Conservation (phyloP, 1,140 invertebrate genomes). For the Matsumurasca onukii region DNA sequence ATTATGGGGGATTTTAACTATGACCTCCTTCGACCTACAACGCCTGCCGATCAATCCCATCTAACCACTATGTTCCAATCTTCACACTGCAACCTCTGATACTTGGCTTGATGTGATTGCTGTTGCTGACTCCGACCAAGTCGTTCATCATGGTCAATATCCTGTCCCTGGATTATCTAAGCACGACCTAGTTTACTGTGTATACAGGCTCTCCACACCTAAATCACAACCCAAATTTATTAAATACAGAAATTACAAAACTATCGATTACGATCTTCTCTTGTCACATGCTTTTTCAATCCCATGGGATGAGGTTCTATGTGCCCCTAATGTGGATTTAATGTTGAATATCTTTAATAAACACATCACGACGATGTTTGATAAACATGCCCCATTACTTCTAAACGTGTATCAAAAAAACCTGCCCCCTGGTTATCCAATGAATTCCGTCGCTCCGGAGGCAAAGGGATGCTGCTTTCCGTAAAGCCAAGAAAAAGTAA, state of each 20-base stretch:
- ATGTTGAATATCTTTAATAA: no score
- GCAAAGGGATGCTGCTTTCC: no score
- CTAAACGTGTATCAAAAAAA: no score
- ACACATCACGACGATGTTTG: no score
- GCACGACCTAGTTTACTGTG: conserved; percentile 24
- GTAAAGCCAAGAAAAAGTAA: no score
- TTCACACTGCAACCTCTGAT: conserved; percentile 20
- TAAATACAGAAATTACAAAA: conserved; percentile 2
- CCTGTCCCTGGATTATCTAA: conserved; percentile 19
- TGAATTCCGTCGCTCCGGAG: no score
- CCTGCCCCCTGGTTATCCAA: no score
- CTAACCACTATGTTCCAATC: neutral
- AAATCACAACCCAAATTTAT: neutral
- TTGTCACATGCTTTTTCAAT: no score
- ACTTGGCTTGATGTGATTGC: conserved; percentile 15
- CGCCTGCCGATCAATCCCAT: neutral
- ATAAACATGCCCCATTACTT: no score
- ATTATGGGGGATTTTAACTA: neutral
- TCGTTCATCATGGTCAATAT: neutral
- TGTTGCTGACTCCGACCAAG: neutral
- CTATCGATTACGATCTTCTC: no score
- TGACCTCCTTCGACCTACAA: neutral
- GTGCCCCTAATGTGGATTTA: no score
- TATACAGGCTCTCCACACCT: neutral
- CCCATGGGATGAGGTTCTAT: no score